Percentiles rank a stretch among this genome's conserved stretches.
Conservation (phyloP, 2,888 invertebrate genomes). For the Penaeus monodon region DNA sequence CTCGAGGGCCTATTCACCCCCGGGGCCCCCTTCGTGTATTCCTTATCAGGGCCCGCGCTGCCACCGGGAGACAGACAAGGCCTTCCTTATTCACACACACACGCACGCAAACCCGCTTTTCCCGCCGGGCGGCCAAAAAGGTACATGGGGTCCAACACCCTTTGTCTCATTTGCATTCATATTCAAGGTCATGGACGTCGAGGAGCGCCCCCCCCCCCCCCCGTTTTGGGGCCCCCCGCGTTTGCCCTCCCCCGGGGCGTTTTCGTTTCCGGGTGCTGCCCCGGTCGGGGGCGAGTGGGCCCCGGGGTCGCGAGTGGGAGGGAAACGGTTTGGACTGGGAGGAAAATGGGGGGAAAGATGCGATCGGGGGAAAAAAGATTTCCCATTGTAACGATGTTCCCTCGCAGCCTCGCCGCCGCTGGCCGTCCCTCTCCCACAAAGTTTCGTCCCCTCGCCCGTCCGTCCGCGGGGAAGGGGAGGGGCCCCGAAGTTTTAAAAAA, state of each 20-base stretch:
- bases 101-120: too few species aligned
- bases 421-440: neutral
- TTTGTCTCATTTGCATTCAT: conserved; percentile 7
- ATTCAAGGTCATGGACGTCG: conserved; percentile 9
- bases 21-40: too few species aligned
- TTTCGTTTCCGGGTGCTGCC: neutral
- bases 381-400: conserved; percentile 15
- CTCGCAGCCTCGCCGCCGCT: neutral
- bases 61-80: too few species aligned
- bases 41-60: too few species aligned
- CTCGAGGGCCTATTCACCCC: too few species aligned
- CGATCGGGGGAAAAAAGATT: neutral
- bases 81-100: too few species aligned
- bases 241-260: neutral
- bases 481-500: conserved; percentile 9
- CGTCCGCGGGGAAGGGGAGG: neutral
- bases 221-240: neutral
- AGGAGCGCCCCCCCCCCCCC: too few species aligned
- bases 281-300: too few species aligned
- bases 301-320: neutral
- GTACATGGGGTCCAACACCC: neutral
- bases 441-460: neutral
- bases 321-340: neutral
- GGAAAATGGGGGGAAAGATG: neutral
- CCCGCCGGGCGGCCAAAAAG: too few species aligned